Percentiles rank a stretch among this genome's conserved stretches.
Evolutionary conservation across 2,113 vertebrate genomes (phyloP).

Genomic region (Noturus placidus): DNA sequence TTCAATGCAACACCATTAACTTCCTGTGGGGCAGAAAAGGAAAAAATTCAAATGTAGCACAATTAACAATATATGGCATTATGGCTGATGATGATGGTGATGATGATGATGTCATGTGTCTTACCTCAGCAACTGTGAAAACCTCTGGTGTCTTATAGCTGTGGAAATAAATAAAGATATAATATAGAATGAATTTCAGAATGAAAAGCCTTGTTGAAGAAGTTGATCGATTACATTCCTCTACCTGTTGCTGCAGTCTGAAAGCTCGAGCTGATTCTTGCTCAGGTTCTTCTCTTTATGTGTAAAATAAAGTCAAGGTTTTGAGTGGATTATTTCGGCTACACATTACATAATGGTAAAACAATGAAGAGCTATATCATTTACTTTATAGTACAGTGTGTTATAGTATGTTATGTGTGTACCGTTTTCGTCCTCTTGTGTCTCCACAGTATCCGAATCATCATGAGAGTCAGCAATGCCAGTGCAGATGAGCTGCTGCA

Average conservation of each 20-base stretch:
- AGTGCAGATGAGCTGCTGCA: slow-evolving; percentile 88
- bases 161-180: slow-evolving; percentile 53
- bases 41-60: not conserved
- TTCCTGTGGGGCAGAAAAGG: slow-evolving; percentile 63
- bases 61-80: not conserved
- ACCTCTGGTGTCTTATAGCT: slow-evolving; percentile 74
- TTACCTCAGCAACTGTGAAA: slow-evolving; percentile 81
- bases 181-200: too few species aligned
- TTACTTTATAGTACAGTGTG: not conserved
- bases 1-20: slow-evolving; percentile 74
- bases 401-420: not conserved
- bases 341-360: not conserved
- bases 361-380: not conserved
- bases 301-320: slow-evolving; percentile 34
- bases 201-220: not conserved
- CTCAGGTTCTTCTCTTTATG: slow-evolving; percentile 68
- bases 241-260: slow-evolving; percentile 66
- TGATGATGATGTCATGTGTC: not conserved
- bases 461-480: slow-evolving; percentile 74
- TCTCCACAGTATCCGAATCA: slow-evolving; percentile 70
- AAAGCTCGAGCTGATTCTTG: slow-evolving; percentile 71
- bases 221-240: not conserved
- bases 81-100: not conserved
- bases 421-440: slow-evolving; percentile 50
- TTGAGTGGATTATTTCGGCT: not conserved